Conservation (phyloP, 1,140 invertebrate species). For the Pomacea maculata region DNA sequence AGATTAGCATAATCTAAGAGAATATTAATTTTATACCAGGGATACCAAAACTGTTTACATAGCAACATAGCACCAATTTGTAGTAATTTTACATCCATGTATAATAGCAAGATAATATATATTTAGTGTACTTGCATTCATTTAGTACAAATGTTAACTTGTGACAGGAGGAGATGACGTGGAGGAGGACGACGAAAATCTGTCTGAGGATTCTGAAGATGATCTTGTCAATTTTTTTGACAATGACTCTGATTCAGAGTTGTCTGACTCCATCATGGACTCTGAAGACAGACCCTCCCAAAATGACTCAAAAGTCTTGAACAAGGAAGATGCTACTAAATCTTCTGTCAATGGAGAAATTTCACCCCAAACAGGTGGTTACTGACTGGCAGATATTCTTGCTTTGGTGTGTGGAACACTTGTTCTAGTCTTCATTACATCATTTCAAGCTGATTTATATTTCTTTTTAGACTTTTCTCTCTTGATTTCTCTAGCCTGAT, state of each 20-base stretch:
- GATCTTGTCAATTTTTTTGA: constrained; percentile 55
- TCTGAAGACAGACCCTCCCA: constrained; percentile 22
- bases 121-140: constrained; percentile 1
- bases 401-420: not conserved
- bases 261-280: constrained; percentile 55
- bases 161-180: constrained; percentile 43
- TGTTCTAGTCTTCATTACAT: no score
- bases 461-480: not conserved
- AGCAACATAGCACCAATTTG: no score
- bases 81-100: no score
- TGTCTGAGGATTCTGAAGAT: constrained; percentile 59
- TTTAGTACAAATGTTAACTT: constrained; percentile 1
- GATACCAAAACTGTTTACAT: no score
- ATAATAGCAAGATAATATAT: not conserved
- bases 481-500: not conserved
- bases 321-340: not conserved
- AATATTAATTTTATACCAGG: no score
- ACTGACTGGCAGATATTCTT: not conserved
- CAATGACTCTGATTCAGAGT: constrained; percentile 56
- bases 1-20: no score
- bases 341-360: constrained; percentile 22
- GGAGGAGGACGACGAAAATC: constrained; percentile 42
- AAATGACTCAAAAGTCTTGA: constrained; percentile 12
- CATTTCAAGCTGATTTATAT: not conserved
- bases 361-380: not conserved